phyloP scores from a whole-genome alignment of 2,113 vertebrate species.

The Eulemur macaco region DNA sequence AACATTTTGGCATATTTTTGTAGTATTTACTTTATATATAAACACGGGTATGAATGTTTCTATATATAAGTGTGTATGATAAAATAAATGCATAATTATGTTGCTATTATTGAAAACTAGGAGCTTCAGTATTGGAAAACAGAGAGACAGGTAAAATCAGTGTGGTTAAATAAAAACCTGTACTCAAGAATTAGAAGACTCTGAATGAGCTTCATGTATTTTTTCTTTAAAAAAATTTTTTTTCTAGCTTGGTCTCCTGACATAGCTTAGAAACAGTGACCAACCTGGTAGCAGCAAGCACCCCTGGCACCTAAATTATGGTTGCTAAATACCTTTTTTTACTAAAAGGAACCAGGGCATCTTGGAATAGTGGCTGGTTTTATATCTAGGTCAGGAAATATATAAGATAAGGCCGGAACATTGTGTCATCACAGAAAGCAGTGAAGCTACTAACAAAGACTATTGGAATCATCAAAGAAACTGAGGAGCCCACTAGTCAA shows the following conservation, averaged over 20 bases:
- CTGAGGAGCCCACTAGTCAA: not conserved
- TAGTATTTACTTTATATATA: not conserved
- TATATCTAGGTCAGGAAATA: not conserved
- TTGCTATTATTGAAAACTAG: not conserved
- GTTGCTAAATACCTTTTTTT: not conserved
- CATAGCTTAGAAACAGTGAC: not conserved
- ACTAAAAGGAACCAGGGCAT: not conserved
- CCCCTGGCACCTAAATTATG: not conserved
- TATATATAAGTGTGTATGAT: not conserved
- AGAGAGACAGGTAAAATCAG: not conserved
- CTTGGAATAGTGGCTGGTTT: not conserved
- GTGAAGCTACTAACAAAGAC: not conserved
- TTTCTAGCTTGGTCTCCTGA: not conserved
- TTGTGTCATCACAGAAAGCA: not conserved
- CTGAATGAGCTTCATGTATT: not conserved
- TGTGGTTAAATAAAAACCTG: not conserved
- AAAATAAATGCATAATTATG: not conserved
- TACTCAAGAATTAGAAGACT: not conserved
- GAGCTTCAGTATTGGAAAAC: not conserved
- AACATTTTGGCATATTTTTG: slow-evolving; percentile 5
- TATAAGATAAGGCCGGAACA: not conserved
- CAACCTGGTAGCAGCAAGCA: not conserved
- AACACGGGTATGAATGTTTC: not conserved
- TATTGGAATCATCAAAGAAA: not conserved
- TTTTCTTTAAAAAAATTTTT: slow-evolving; percentile 3